phyloP scores from a whole-genome alignment of 2,888 invertebrate genomes.

The Ligdia adustata region DNA sequence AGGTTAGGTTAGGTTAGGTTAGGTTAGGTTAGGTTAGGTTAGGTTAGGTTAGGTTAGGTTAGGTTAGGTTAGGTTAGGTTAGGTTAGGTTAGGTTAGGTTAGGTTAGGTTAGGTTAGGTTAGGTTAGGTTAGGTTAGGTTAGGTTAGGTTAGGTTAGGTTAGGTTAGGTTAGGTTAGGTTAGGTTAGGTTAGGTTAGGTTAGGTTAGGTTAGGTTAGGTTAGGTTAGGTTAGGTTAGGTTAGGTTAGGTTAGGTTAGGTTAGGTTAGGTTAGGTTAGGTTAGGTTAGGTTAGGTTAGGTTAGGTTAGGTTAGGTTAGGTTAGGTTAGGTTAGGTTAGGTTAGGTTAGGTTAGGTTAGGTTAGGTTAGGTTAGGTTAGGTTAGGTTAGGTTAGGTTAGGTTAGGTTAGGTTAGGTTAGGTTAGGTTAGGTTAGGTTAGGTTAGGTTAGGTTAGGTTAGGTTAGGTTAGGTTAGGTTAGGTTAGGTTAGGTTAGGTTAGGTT shows the following conservation, averaged over 20 bases:
- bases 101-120: background rate
- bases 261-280: slow-evolving; percentile 16
- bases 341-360: slow-evolving; percentile 16
- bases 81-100: background rate
- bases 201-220: slow-evolving; percentile 16
- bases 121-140: background rate
- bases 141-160: slow-evolving; percentile 1
- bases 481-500: slow-evolving; percentile 16
- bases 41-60: background rate
- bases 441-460: slow-evolving; percentile 16
- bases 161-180: slow-evolving; percentile 8
- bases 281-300: slow-evolving; percentile 16
- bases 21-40: background rate
- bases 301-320: slow-evolving; percentile 16
- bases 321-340: slow-evolving; percentile 16
- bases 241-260: slow-evolving; percentile 16
- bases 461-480: slow-evolving; percentile 15
- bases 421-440: slow-evolving; percentile 11
- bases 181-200: slow-evolving; percentile 16
- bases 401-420: slow-evolving; percentile 16
- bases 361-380: slow-evolving; percentile 16
- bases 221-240: slow-evolving; percentile 14
- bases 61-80: background rate
- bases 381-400: slow-evolving; percentile 16
- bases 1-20: background rate